Percentiles rank a stretch among this genome's conserved stretches.
Evolutionary conservation across 2,113 vertebrate genomes (phyloP).

Genomic region (Albula goreensis): DNA sequence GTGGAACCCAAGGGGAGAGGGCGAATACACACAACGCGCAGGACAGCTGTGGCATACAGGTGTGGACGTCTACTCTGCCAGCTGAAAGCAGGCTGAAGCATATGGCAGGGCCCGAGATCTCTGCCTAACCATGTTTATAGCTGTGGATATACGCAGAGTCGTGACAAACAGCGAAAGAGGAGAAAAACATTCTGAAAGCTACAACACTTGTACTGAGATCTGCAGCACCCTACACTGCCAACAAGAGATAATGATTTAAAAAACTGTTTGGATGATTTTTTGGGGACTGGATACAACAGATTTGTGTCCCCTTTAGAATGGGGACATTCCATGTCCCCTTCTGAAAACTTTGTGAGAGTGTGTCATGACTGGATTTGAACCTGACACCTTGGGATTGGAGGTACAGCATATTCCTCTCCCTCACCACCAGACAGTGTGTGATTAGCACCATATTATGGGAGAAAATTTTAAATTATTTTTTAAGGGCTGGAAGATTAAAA

Average conservation of each 20-base stretch:
- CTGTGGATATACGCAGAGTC: neutral
- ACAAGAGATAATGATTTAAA: neutral
- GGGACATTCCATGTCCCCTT: too few relatives aligned
- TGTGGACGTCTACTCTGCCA: conserved; percentile 46
- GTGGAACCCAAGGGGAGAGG: neutral
- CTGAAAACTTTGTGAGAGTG: too few relatives aligned
- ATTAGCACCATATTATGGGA: too few relatives aligned
- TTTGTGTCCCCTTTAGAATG: neutral
- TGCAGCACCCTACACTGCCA: neutral
- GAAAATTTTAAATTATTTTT: too few relatives aligned
- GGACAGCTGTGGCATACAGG: conserved; percentile 60
- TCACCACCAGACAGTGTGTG: too few relatives aligned
- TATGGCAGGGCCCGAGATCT: conserved; percentile 37
- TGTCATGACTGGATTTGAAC: too few relatives aligned
- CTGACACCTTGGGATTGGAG: too few relatives aligned
- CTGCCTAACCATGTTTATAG: conserved; percentile 7
- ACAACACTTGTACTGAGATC: neutral
- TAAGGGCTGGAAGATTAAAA: too few relatives aligned
- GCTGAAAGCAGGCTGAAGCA: conserved; percentile 51
- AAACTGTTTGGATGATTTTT: neutral
- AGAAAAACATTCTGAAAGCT: neutral
- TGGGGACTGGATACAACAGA: neutral
- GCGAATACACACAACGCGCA: conserved; percentile 18
- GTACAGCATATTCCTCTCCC: too few relatives aligned
- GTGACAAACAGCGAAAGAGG: neutral